Evolutionary conservation across 2,113 vertebrate species (phyloP), one percentile per base, ranked within the genome.

Genomic region (Gallinago paraguaiae): DNA sequence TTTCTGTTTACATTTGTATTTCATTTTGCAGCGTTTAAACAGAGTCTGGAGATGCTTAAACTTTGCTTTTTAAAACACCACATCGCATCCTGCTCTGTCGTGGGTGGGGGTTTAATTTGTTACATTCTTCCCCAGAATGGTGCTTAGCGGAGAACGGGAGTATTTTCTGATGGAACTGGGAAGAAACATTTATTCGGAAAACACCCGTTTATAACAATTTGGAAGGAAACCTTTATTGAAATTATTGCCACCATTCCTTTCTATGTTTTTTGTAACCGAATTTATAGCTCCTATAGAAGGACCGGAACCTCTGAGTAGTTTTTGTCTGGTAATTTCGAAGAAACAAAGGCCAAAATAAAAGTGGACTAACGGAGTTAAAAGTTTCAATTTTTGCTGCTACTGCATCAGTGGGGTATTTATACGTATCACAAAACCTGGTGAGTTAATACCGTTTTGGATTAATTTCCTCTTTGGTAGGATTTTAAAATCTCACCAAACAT

Each of bases 11-110:
- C 27, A 5, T 60, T 53, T n/a, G 10, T 51, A 35, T 86, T 83
- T 61, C 19, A 67, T 18, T 31, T 33, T 3, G 2, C 0, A 31
- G 17, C 22, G 0, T 7, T 45, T 33, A 17, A 91, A n/a, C 22
- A 8, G 17, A 33, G 31, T 2, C 22, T 31, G 6, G 69, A 57
- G 84, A 24, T 51, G 75, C 35, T 10, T 6, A 43, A 91, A 83
- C 59, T 83, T 94, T 7, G 14, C 41, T 37, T 27, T 35, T 37
- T 11, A 2, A 33, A 61, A 4, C 8, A 13, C 12, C 1, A 5
- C 3, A 4, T 11, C 16, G 9, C 53, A 8, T 31, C 80, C 51
- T 1, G 30, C 0, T 28, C 1, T n/a, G 10, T 2, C 14, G 56
- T 8, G 14, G 0, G 4, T 0, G 6, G 31, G 5, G 13, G 7